Conservation (phyloP, 2,888 invertebrate genomes). For the Halocaridina rubra region DNA sequence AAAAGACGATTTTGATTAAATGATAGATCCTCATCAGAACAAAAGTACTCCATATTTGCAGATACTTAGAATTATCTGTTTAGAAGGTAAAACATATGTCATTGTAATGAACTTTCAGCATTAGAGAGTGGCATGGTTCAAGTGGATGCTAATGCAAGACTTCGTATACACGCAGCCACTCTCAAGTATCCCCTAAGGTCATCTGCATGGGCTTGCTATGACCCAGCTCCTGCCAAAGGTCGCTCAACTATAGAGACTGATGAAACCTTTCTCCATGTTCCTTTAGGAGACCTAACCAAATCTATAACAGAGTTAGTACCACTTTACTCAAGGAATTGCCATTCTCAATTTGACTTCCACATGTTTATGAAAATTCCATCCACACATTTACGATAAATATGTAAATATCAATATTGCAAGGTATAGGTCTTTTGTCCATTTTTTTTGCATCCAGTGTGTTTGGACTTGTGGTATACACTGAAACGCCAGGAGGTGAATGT, state of each 20-base stretch:
- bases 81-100: too few species aligned
- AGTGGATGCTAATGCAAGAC: slow-evolving; percentile 39
- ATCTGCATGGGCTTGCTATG: slow-evolving; percentile 46
- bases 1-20: too few species aligned
- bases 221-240: not conserved
- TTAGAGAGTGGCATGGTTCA: slow-evolving; percentile 65
- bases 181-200: slow-evolving; percentile 28
- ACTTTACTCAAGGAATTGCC: too few species aligned
- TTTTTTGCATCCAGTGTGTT: slow-evolving; percentile 39
- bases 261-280: slow-evolving; percentile 42
- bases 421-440: too few species aligned
- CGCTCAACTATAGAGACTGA: not conserved
- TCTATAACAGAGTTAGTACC: slow-evolving; percentile 52
- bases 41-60: too few species aligned
- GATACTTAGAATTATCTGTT: too few species aligned
- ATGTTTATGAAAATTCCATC: too few species aligned
- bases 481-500: slow-evolving; percentile 37
- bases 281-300: slow-evolving; percentile 51
- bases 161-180: not conserved
- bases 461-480: slow-evolving; percentile 54
- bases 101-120: too few species aligned
- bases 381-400: too few species aligned
- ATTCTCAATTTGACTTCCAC: too few species aligned
- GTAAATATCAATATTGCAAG: too few species aligned
- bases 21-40: too few species aligned